Conservation (phyloP, 1,140 invertebrate genomes). For the Drosophila leontia region DNA sequence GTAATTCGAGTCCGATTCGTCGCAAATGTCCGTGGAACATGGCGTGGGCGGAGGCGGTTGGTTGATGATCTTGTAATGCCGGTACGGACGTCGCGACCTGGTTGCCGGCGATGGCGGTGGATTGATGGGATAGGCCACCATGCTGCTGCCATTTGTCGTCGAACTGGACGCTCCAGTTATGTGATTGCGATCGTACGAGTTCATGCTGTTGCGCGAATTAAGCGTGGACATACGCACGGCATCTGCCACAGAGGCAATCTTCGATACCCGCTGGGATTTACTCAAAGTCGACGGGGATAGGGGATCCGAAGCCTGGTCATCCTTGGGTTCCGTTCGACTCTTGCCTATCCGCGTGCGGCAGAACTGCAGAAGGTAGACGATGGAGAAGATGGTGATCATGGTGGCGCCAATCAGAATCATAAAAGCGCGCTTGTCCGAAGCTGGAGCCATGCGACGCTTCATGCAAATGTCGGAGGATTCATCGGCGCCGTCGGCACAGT, state of each 20-base stretch:
- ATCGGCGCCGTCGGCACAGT: constrained; percentile 91
- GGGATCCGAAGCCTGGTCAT: constrained; percentile 88
- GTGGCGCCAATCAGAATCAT: constrained; percentile 85
- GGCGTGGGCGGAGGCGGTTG: constrained; percentile 96
- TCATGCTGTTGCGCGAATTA: constrained; percentile 87
- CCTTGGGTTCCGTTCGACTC: constrained; percentile 85
- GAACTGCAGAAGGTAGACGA: constrained; percentile 85
- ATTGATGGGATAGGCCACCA: constrained; percentile 87
- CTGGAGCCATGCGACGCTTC: constrained; percentile 73
- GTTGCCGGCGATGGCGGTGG: constrained; percentile 96
- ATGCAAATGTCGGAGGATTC: constrained; percentile 88
- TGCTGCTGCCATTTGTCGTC: constrained; percentile 87
- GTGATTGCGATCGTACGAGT: constrained; percentile 91
- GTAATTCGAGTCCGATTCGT: constrained; percentile 93
- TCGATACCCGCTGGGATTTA: constrained; percentile 86
- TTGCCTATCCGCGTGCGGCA: constrained; percentile 86
- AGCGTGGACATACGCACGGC: constrained; percentile 89
- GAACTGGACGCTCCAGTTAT: constrained; percentile 93
- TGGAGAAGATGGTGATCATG: constrained; percentile 85
- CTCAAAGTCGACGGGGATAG: constrained; percentile 86
- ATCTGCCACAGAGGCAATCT: constrained; percentile 86
- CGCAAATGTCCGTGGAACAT: constrained; percentile 96
- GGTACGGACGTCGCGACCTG: constrained; percentile 90
- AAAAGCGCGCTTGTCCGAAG: constrained; percentile 86
- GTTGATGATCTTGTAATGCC: constrained; percentile 92